Evolutionary conservation across 92 coral and sea anemone genomes (phyloP).

Genomic region (Micromussa lordhowensis): DNA sequence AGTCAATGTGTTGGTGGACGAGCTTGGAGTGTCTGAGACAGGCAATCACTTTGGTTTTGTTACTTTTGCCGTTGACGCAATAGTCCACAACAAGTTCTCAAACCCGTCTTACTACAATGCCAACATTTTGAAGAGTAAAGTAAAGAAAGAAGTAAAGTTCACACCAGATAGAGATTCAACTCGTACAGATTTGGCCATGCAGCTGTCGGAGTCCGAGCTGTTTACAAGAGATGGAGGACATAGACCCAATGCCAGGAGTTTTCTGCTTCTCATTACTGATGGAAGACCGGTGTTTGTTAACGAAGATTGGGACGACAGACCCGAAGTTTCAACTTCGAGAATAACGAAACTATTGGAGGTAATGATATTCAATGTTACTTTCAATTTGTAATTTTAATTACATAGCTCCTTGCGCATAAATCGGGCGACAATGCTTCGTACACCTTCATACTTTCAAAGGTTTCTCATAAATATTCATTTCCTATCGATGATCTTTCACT

Average conservation of each 20-base stretch:
- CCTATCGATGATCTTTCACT: not conserved
- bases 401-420: not conserved
- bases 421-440: not conserved
- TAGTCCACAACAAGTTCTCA: not conserved
- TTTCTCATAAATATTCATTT: not conserved
- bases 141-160: not conserved
- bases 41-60: constrained; percentile 5
- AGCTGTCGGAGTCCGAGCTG: not conserved
- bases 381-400: not conserved
- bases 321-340: not conserved
- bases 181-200: constrained; percentile 3
- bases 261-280: not conserved
- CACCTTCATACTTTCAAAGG: not conserved
- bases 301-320: not conserved
- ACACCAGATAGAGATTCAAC: not conserved
- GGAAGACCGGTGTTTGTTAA: not conserved
- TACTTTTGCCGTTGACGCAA: not conserved
- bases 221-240: not conserved
- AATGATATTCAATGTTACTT: not conserved
- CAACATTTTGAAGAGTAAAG: not conserved
- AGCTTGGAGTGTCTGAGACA: not conserved
- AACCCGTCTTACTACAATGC: not conserved
- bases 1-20: not conserved
- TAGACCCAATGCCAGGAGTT: not conserved
- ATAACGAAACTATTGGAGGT: not conserved